Percentiles rank a stretch among this genome's conserved stretches.
These are phyloP conservation scores for Datnioides undecimradiatus DNA, from an alignment of 2,113 vertebrate species.

Conservation along the genomic window DNA sequence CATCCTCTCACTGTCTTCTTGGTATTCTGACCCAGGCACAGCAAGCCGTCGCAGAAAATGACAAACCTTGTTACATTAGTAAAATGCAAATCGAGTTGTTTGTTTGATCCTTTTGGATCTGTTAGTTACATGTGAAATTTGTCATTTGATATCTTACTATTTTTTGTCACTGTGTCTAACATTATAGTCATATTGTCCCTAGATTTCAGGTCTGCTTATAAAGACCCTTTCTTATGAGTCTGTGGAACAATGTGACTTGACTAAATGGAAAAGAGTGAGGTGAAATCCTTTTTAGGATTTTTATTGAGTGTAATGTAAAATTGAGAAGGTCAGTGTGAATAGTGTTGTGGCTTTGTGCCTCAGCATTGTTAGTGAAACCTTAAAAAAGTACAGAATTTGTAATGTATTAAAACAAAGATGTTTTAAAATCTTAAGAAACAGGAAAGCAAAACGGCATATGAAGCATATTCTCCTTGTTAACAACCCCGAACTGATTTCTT, in stretches of 20 bases:
- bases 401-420: constrained; percentile 81
- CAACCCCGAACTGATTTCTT: constrained; percentile 74
- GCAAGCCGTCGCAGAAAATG: constrained; percentile 80
- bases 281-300: constrained; percentile 68
- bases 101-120: constrained; percentile 67
- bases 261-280: constrained; percentile 56
- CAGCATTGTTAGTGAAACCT: constrained; percentile 83
- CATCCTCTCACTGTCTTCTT: constrained; percentile 61
- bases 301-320: constrained; percentile 78
- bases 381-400: constrained; percentile 73
- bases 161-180: constrained; percentile 68
- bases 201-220: constrained; percentile 63
- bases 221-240: constrained; percentile 59
- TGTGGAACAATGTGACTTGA: constrained; percentile 66
- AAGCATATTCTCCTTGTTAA: constrained; percentile 65
- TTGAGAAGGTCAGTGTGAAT: constrained; percentile 80
- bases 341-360: constrained; percentile 81
- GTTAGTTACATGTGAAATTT: constrained; percentile 66
- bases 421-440: constrained; percentile 69
- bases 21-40: constrained; percentile 79
- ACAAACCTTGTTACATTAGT: constrained; percentile 73
- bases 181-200: constrained; percentile 66
- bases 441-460: constrained; percentile 82
- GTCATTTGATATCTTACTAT: constrained; percentile 58
- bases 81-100: constrained; percentile 55